Percentiles rank a stretch among this genome's conserved stretches.
Conservation (phyloP, 2,113 vertebrate species). For the Syngnathus floridae region DNA sequence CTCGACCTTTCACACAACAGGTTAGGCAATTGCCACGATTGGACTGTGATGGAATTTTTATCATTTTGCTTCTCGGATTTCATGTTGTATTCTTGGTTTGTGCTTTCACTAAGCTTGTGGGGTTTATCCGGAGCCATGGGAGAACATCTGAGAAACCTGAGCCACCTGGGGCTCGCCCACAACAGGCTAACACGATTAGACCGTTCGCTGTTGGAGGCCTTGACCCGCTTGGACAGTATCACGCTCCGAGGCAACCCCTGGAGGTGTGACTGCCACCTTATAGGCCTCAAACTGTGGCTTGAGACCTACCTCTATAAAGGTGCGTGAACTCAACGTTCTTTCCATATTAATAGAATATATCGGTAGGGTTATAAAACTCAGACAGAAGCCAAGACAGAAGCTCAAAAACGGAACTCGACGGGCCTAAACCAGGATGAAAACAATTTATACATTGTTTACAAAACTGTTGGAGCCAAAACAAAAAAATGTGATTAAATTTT, state of each 20-base stretch:
- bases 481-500: neutral
- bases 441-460: neutral
- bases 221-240: constrained; percentile 78
- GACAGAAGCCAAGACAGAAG: neutral
- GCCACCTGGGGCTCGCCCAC: constrained; percentile 76
- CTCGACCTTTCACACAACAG: constrained; percentile 89
- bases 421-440: neutral
- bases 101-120: constrained; percentile 58
- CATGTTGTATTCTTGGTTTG: neutral
- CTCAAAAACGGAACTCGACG: neutral
- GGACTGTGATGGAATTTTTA: neutral
- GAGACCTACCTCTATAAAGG: constrained; percentile 92
- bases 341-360: neutral
- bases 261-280: constrained; percentile 88
- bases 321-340: constrained; percentile 42
- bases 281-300: constrained; percentile 92
- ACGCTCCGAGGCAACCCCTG: constrained; percentile 85
- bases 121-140: constrained; percentile 78
- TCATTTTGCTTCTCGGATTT: neutral
- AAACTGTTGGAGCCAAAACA: neutral
- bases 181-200: constrained; percentile 84
- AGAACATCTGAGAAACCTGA: constrained; percentile 81
- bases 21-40: constrained; percentile 21
- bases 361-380: neutral
- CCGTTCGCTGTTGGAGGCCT: constrained; percentile 78